Evolutionary conservation across 2,113 vertebrate genomes (phyloP).

Genomic region (Hoplias malabaricus): DNA sequence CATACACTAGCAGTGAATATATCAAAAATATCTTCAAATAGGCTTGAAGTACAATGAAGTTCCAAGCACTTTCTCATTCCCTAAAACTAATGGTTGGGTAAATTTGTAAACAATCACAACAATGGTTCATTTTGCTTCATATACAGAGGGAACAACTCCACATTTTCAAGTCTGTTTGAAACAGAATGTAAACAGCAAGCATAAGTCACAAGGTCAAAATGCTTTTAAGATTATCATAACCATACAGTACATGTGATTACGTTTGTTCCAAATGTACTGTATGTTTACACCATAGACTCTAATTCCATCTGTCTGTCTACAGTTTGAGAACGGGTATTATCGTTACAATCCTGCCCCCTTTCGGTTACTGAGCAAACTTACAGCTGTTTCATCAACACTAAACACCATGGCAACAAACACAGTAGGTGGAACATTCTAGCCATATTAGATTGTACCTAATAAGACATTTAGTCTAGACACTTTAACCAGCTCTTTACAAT

Average conservation of each 20-base stretch:
- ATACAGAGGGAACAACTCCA: not conserved
- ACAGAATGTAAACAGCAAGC: too few relatives aligned
- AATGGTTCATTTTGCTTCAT: too few relatives aligned
- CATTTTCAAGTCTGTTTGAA: not conserved
- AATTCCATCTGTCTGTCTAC: conserved; percentile 6
- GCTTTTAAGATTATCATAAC: not conserved
- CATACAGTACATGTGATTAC: not conserved
- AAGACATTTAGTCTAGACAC: not conserved
- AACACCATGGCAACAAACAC: not conserved
- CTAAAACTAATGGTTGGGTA: too few relatives aligned
- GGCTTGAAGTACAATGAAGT: too few relatives aligned
- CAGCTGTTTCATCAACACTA: not conserved
- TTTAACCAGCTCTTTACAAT: not conserved
- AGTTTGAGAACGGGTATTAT: not conserved
- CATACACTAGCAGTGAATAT: too few relatives aligned
- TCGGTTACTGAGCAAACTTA: not conserved
- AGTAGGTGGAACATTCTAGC: not conserved
- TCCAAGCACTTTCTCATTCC: too few relatives aligned
- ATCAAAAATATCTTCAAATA: too few relatives aligned
- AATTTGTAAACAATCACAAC: too few relatives aligned
- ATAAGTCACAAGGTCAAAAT: not conserved
- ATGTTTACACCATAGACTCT: too few relatives aligned
- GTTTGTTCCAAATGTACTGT: not conserved
- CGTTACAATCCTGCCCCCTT: not conserved
- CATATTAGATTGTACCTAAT: not conserved